Percentiles rank a stretch among this genome's conserved stretches.
Conservation (phyloP, 2,888 invertebrate genomes). For the Philaethria dido region DNA sequence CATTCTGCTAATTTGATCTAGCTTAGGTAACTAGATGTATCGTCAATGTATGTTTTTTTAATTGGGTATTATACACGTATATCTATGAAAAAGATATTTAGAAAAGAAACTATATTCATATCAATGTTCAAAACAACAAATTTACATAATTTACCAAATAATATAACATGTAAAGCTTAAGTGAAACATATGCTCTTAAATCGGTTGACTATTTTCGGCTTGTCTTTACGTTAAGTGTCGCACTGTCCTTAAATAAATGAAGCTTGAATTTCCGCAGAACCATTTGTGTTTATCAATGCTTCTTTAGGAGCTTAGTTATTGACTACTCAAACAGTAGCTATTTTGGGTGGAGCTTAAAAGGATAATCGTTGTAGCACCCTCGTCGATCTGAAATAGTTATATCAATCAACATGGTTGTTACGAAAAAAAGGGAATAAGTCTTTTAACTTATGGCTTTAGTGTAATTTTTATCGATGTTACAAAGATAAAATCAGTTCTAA, state of each 20-base stretch:
- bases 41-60: no score
- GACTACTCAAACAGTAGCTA: constrained; percentile 44
- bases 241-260: constrained; percentile 29
- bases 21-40: no score
- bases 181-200: background rate
- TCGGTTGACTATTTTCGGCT: background rate
- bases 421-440: constrained; percentile 29
- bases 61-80: no score
- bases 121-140: background rate
- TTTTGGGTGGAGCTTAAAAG: constrained; percentile 44
- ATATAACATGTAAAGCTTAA: background rate
- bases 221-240: constrained; percentile 26
- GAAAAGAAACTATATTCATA: no score
- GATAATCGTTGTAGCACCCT: constrained; percentile 45
- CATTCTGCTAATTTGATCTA: no score
- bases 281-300: constrained; percentile 70
- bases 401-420: constrained; percentile 39
- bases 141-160: background rate
- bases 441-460: constrained; percentile 28
- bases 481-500: background rate
- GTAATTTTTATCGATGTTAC: background rate
- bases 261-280: constrained; percentile 50
- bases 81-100: no score
- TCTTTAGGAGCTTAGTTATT: constrained; percentile 45
- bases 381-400: constrained; percentile 40